Conservation (phyloP, 2,797 vertebrate genomes). For the Schizothorax lantsangensis region DNA sequence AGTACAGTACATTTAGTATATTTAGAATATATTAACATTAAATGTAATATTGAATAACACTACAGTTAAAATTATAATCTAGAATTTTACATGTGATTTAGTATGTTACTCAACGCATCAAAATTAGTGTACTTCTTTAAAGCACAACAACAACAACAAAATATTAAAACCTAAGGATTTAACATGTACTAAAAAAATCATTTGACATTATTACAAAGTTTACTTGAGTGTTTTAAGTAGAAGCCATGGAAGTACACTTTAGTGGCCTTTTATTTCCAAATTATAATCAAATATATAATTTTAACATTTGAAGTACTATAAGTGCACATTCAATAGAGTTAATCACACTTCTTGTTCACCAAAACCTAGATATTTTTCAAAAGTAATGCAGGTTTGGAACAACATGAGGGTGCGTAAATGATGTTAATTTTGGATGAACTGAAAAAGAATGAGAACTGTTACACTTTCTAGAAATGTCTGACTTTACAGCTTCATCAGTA, state of each 20-base stretch:
- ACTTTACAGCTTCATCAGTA: slow-evolving; percentile 38
- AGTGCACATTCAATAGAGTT: background rate
- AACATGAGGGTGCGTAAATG: background rate
- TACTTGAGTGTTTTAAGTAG: background rate
- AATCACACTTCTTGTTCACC: background rate
- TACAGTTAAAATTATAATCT: background rate
- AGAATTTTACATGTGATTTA: background rate
- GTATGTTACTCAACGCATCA: background rate
- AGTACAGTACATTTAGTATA: background rate
- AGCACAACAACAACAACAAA: background rate
- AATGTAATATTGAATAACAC: background rate
- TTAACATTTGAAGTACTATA: background rate
- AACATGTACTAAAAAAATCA: background rate
- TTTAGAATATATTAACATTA: background rate
- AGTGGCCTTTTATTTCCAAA: background rate
- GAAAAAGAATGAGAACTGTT: background rate
- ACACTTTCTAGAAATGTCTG: slow-evolving; percentile 4
- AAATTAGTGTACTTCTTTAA: background rate
- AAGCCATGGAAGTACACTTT: background rate
- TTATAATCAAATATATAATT: background rate
- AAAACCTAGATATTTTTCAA: background rate
- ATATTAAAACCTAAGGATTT: background rate
- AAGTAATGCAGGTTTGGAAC: background rate
- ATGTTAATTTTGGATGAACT: background rate
- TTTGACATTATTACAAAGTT: background rate